Percentiles rank a stretch among this genome's conserved stretches.
phyloP scores from a whole-genome alignment of 2,113 vertebrate species.

The Cichladusa arquata region DNA sequence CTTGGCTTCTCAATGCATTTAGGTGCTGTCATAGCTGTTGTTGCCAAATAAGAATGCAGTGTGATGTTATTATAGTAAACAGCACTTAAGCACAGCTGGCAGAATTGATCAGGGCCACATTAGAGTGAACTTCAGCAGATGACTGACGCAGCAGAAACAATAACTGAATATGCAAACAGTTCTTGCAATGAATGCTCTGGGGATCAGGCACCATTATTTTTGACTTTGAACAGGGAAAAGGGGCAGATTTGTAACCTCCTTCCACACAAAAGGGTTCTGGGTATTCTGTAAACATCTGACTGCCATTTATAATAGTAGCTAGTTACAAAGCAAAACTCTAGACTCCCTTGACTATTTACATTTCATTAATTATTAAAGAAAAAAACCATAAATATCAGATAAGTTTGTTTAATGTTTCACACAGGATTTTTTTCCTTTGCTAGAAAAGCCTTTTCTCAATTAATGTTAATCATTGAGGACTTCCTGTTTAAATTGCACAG shows the following conservation, averaged over 20 bases:
- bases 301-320: slow-evolving; percentile 82
- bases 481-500: slow-evolving; percentile 88
- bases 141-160: slow-evolving; percentile 94
- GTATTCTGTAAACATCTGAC: slow-evolving; percentile 91
- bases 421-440: slow-evolving; percentile 77
- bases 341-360: slow-evolving; percentile 90
- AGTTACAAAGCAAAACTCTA: slow-evolving; percentile 80
- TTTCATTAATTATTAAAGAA: slow-evolving; percentile 94
- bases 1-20: slow-evolving; percentile 76
- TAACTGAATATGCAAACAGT: slow-evolving; percentile 95
- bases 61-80: slow-evolving; percentile 92
- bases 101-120: slow-evolving; percentile 89
- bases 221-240: slow-evolving; percentile 84
- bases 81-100: slow-evolving; percentile 92
- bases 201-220: slow-evolving; percentile 88
- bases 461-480: slow-evolving; percentile 87
- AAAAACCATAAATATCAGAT: slow-evolving; percentile 87
- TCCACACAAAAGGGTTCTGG: slow-evolving; percentile 76
- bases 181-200: slow-evolving; percentile 82
- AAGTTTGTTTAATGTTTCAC: slow-evolving; percentile 93
- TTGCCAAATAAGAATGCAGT: slow-evolving; percentile 81
- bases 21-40: slow-evolving; percentile 81
- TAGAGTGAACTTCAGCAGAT: slow-evolving; percentile 88
- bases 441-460: slow-evolving; percentile 80
- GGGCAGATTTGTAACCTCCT: slow-evolving; percentile 85